Evolutionary conservation across 2,113 vertebrate genomes (phyloP), one percentile per base, ranked within the genome.

Genomic region (Polypterus senegalus): DNA sequence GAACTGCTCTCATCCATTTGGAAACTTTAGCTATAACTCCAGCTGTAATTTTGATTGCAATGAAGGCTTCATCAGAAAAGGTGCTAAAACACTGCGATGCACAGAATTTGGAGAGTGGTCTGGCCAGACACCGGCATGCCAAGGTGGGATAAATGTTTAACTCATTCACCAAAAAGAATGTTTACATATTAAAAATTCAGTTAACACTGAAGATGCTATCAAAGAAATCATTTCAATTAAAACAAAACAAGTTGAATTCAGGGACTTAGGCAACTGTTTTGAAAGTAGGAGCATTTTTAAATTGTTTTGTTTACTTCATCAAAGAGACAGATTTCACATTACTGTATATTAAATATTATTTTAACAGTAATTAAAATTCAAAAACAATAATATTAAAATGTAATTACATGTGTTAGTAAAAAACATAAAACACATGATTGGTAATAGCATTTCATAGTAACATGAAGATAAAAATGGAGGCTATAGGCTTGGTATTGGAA

Each of bases 11-110:
- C 79, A 87, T 49, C 69, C 69, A 2, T 73, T 79, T 0, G 64
- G 62, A 51, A 63, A 9, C 45, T 86, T 80, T 69, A 78, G 79
- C 53, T 91, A 81, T 61, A 77, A 73, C 46, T 85, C 81, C 47
- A 77, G 48, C 56, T 94, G 93, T 54, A 54, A 6, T 3, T 92
- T 92, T 7, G 56, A 44, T 51, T 95, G 92, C 45, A 44, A 54
- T 5, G 49, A 72, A 0, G 84, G 88, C 3, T 87, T 83, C 68
- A 56, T 46, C 7, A 73, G 79, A 27, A 59, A 73, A 62, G 89
- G 89, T 5, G 58, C 67, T 1, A 67, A 66, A 64, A 57, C 2
- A 3, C 61, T 85, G 9, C 64, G 1, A 3, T 91, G 89, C 67
- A 72, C 75, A 0, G 76, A 81, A 54, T 69, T 64, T 0, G 83